Base-by-base conservation (phyloP, 1,140 invertebrate genomes). In the Paramacrobiotus metropolitanus region DNA sequence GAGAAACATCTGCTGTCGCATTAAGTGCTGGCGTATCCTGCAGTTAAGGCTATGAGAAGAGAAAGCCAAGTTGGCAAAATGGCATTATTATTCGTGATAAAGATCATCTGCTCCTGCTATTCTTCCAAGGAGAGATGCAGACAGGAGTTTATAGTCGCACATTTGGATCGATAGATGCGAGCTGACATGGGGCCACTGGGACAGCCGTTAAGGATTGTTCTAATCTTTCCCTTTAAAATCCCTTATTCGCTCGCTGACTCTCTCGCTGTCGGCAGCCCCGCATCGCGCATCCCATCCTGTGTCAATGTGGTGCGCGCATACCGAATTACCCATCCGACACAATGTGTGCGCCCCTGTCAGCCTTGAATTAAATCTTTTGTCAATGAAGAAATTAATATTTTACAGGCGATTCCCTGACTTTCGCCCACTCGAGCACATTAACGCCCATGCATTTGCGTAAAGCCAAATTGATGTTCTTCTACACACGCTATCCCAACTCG, bases 401-500 rank as follows among this genome's bases (percentile, higher is more conserved):
- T 40, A 40, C 34, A 40, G 34, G 9, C 9, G 34, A 40, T 40
- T 40, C 34, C 34, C 34, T 40, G 24, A 84, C 80, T 81, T 75
- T 82, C 73, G 76, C 83, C 79, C 77, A 89, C 82, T 87, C 85
- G 76, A 87, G 87, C 71, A 92, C 87, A 68, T 78, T 99, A 75
- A 98, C 93, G 65, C 94, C 95, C 68, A 96, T 98, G 88, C 95
- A 99, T 80, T 83, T 99, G 70, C 82, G 94, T 70, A 99, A 99
- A 76, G 95, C 95, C 59, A 99, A 99, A 79, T 80, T 99, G 76
- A 98, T 99, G 95, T 99, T 99, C 84, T 98, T 98, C 83, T 99
- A 90, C 85, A 91, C 93, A 65, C 82, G 94, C 68, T 98, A 99
- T 77, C 94, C 94, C 44, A 94, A 87, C 74, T 97, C 93, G 48